phyloP scores from a whole-genome alignment of 2,797 vertebrate genomes.

The Decapterus maruadsi region DNA sequence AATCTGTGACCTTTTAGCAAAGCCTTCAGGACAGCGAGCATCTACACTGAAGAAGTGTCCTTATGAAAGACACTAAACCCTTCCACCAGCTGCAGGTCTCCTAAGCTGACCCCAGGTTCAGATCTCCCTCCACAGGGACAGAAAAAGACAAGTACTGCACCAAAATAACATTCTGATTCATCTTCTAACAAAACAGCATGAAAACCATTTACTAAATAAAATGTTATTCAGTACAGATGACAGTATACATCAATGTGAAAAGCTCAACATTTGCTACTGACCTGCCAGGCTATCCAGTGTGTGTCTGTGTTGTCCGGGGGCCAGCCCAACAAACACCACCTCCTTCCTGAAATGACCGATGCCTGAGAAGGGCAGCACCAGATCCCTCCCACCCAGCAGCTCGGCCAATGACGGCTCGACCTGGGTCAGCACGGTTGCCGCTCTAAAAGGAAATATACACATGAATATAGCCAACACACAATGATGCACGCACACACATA shows the following conservation, averaged over 20 bases:
- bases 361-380: constrained; percentile 91
- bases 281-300: constrained; percentile 90
- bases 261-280: constrained; percentile 70
- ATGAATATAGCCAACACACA: constrained; percentile 39
- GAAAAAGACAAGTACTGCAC: constrained; percentile 18
- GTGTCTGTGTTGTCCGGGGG: constrained; percentile 84
- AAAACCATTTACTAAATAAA: neutral
- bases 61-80: constrained; percentile 12
- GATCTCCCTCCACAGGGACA: constrained; percentile 8
- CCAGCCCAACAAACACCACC: constrained; percentile 92
- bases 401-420: constrained; percentile 86
- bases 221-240: neutral
- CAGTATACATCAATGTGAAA: neutral
- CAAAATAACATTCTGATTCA: constrained; percentile 1
- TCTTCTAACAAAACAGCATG: neutral
- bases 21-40: neutral
- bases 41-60: neutral
- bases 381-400: constrained; percentile 86
- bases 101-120: constrained; percentile 30
- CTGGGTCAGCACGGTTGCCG: constrained; percentile 86
- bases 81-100: neutral
- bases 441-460: constrained; percentile 80
- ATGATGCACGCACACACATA: constrained; percentile 15
- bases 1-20: constrained; percentile 2
- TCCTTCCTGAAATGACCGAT: constrained; percentile 92